Percentiles rank a stretch among this genome's conserved stretches.
phyloP scores from a whole-genome alignment of 2,888 invertebrate species.

The Lycia hirtaria region DNA sequence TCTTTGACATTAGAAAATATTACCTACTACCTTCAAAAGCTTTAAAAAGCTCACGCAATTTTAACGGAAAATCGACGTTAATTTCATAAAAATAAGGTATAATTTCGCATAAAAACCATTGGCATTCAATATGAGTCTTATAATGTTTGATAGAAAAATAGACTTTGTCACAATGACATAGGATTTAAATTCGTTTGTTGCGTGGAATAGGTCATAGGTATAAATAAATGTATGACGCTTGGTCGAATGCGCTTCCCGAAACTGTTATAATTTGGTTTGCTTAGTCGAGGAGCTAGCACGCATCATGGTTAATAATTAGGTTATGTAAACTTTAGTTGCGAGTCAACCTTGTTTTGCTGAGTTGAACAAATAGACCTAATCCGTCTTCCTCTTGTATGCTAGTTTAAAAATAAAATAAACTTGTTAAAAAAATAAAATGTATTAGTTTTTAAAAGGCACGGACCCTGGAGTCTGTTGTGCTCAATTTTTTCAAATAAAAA shows the following conservation, averaged over 20 bases:
- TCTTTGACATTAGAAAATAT: neutral
- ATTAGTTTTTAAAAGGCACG: no score
- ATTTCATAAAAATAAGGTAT: neutral
- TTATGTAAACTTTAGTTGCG: slow-evolving; percentile 11
- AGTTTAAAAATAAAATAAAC: no score
- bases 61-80: slow-evolving; percentile 3
- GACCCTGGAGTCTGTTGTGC: no score
- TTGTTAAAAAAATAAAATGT: no score
- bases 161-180: neutral
- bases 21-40: slow-evolving; percentile 4
- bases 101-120: slow-evolving; percentile 10
- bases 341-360: neutral
- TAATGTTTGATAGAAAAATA: slow-evolving; percentile 5
- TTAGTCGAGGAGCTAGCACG: slow-evolving; percentile 15
- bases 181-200: slow-evolving; percentile 8
- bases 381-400: no score
- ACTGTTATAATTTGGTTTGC: slow-evolving; percentile 31
- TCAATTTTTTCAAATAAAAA: no score
- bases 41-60: neutral
- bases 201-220: slow-evolving; percentile 33
- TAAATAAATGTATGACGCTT: slow-evolving; percentile 37
- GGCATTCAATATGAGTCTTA: neutral
- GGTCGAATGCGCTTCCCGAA: slow-evolving; percentile 33
- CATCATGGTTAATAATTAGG: slow-evolving; percentile 22
- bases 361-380: no score